These are phyloP conservation scores for Pilophorus perplexus DNA, from an alignment of 2,888 invertebrate species.

Conservation along the genomic window DNA sequence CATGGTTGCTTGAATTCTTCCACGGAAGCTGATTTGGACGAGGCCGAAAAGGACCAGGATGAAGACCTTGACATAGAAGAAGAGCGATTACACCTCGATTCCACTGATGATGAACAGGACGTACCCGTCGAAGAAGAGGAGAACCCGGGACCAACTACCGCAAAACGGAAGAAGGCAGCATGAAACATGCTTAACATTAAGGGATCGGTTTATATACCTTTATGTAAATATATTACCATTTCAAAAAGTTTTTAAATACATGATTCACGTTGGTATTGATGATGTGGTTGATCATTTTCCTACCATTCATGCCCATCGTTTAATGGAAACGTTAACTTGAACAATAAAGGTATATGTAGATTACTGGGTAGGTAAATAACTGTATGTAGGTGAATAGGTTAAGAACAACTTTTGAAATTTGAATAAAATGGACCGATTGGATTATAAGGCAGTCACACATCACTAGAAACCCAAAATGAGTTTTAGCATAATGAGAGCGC, in stretches of 20 bases:
- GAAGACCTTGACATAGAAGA: neutral
- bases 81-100: neutral
- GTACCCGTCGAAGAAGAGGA: neutral
- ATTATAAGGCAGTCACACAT: neutral
- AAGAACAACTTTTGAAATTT: neutral
- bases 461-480: constrained; percentile 5
- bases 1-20: constrained; percentile 3
- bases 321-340: constrained; percentile 5
- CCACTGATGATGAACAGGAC: neutral
- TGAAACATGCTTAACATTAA: neutral
- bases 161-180: neutral
- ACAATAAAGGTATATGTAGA: neutral
- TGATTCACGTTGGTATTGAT: constrained; percentile 1
- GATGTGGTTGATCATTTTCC: neutral
- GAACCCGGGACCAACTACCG: constrained; percentile 1
- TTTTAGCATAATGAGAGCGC: neutral
- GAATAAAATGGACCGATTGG: constrained; percentile 2
- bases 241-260: constrained; percentile 1
- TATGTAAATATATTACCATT: constrained; percentile 1
- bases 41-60: neutral
- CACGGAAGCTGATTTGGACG: neutral
- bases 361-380: constrained; percentile 3
- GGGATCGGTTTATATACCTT: constrained; percentile 1
- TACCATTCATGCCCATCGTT: constrained; percentile 5
- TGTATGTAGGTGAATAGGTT: neutral